These are phyloP conservation scores for Hirundo rustica DNA, from an alignment of 2,797 vertebrate species.

Conservation along the genomic window DNA sequence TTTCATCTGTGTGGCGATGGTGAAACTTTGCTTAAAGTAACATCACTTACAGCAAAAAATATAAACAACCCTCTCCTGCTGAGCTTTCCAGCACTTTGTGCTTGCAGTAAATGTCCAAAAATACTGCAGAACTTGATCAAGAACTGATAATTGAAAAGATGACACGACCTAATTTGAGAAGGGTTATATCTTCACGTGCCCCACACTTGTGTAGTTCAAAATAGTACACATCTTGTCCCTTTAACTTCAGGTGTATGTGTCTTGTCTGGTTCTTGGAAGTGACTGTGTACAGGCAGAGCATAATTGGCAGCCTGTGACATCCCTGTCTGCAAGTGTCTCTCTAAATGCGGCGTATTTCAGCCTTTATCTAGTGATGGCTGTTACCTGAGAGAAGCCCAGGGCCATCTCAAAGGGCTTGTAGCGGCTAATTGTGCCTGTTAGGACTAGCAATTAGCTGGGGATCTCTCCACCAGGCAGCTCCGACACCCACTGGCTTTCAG, in stretches of 20 bases:
- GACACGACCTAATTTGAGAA: conserved; percentile 44
- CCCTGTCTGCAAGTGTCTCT: conserved; percentile 78
- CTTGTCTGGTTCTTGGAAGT: conserved; percentile 70
- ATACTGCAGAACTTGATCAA: conserved; percentile 27
- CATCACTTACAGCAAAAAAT: background rate
- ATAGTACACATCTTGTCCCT: conserved; percentile 59
- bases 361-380: conserved; percentile 80
- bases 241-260: conserved; percentile 69
- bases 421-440: conserved; percentile 82
- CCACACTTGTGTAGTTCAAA: conserved; percentile 58
- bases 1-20: background rate
- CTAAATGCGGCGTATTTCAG: conserved; percentile 76
- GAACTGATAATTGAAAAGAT: conserved; percentile 48
- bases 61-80: background rate
- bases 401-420: conserved; percentile 83
- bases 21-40: background rate
- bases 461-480: conserved; percentile 72
- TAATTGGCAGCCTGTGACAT: conserved; percentile 83
- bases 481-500: conserved; percentile 76
- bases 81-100: background rate
- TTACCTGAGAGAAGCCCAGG: conserved; percentile 78
- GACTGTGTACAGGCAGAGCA: conserved; percentile 74
- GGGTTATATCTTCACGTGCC: background rate
- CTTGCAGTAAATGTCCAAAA: background rate
- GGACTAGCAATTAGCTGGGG: conserved; percentile 81